Percentiles rank a stretch among this genome's conserved stretches.
Evolutionary conservation across 2,113 vertebrate genomes (phyloP).

Genomic region (Aix galericulata): DNA sequence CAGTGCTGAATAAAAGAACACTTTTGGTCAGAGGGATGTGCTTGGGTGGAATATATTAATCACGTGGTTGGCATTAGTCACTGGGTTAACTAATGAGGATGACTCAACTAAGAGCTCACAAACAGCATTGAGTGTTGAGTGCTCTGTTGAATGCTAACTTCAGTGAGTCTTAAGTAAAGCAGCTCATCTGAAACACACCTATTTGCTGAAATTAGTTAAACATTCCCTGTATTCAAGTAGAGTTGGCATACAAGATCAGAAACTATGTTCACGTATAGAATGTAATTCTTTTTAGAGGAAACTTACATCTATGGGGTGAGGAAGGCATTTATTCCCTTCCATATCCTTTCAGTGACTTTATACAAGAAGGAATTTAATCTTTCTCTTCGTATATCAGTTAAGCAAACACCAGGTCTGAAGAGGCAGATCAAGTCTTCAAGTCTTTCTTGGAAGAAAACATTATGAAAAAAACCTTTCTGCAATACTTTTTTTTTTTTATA

Average conservation of each 20-base stretch:
- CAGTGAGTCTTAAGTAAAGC: background rate
- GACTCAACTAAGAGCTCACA: background rate
- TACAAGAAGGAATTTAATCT: background rate
- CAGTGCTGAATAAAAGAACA: slow-evolving; percentile 33
- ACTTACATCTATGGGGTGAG: background rate
- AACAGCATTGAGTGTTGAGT: background rate
- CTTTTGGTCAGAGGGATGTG: slow-evolving; percentile 27
- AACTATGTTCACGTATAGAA: background rate
- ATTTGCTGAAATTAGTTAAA: background rate
- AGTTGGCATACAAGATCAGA: background rate
- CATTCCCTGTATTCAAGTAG: background rate
- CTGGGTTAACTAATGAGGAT: slow-evolving; percentile 34
- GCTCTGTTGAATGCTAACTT: background rate
- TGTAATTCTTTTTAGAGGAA: background rate
- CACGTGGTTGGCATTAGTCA: slow-evolving; percentile 24
- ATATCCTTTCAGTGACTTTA: background rate
- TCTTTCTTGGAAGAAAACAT: background rate
- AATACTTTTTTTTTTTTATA: background rate
- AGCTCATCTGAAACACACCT: slow-evolving; percentile 32
- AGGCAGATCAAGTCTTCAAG: background rate
- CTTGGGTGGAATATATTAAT: slow-evolving; percentile 53
- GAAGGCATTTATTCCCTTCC: background rate
- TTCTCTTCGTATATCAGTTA: background rate
- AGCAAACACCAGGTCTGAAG: background rate
- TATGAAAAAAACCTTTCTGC: background rate